These are phyloP conservation scores for Oreortyx pictus DNA, from an alignment of 2,797 vertebrate genomes.

Conservation along the genomic window DNA sequence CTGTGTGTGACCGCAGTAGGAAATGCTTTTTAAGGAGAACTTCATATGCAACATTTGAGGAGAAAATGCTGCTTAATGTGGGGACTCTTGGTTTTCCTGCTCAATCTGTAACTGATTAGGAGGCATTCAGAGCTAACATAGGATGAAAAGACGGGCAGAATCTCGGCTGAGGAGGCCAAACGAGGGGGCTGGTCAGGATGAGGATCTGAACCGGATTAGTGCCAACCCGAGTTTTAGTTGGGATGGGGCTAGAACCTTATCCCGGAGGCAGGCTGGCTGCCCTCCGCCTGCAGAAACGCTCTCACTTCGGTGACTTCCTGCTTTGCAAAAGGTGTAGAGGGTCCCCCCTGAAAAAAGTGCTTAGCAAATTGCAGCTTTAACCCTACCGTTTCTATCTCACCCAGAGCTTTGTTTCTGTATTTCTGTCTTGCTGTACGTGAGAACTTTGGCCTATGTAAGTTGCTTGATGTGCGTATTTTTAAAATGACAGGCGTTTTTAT, in stretches of 20 bases:
- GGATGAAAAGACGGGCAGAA: conserved; percentile 47
- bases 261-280: not conserved
- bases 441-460: not conserved
- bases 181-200: not conserved
- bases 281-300: not conserved
- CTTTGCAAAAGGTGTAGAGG: not conserved
- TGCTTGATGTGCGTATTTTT: not conserved
- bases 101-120: conserved; percentile 66
- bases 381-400: not conserved
- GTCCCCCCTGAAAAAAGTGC: not conserved
- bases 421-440: not conserved
- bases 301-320: not conserved
- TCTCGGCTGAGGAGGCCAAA: not conserved
- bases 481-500: not conserved
- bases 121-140: conserved; percentile 48
- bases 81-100: conserved; percentile 2
- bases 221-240: conserved; percentile 1
- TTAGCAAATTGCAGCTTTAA: conserved; percentile 20
- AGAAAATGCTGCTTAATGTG: conserved; percentile 51
- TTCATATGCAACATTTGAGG: conserved; percentile 42
- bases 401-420: not conserved
- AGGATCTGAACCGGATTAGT: conserved; percentile 45
- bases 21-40: conserved; percentile 26
- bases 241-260: conserved; percentile 6
- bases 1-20: not conserved